These are phyloP conservation scores for Zaprionus ghesquierei DNA, from an alignment of 1,140 invertebrate genomes.

Conservation along the genomic window DNA sequence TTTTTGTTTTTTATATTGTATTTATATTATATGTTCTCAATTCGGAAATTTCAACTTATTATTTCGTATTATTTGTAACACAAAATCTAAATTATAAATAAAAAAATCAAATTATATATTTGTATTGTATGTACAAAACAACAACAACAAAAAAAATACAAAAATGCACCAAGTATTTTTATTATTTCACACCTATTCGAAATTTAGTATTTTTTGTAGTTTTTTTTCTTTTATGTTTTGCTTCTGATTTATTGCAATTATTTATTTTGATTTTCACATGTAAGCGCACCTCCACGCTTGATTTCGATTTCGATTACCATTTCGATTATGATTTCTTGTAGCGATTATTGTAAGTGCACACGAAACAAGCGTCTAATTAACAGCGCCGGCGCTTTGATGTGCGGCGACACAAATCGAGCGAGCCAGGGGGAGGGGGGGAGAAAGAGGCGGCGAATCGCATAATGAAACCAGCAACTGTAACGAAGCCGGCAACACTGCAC, in stretches of 20 bases:
- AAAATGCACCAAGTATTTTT: conserved; percentile 11
- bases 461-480: not conserved
- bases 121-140: conserved; percentile 28
- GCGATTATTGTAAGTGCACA: conserved; percentile 74
- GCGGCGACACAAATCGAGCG: conserved; percentile 41
- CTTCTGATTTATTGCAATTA: conserved; percentile 13
- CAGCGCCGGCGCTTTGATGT: conserved; percentile 66
- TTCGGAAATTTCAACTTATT: conserved; percentile 47
- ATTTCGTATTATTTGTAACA: conserved; percentile 44
- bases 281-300: conserved; percentile 48
- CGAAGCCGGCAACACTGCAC: not conserved
- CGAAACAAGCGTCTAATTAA: conserved; percentile 68
- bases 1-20: conserved; percentile 13
- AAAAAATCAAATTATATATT: conserved; percentile 29
- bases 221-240: conserved; percentile 31
- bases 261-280: not conserved
- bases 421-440: conserved; percentile 6
- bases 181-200: conserved; percentile 4
- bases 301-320: conserved; percentile 29
- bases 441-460: conserved; percentile 1
- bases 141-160: conserved; percentile 19
- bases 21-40: conserved; percentile 53
- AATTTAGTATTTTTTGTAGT: not conserved
- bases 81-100: conserved; percentile 65
- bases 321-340: conserved; percentile 51